A percentile compares a stretch with the other conserved stretches of the same genome.
phyloP scores from a whole-genome alignment of 2,888 invertebrate genomes.

The Melipona beecheii region DNA sequence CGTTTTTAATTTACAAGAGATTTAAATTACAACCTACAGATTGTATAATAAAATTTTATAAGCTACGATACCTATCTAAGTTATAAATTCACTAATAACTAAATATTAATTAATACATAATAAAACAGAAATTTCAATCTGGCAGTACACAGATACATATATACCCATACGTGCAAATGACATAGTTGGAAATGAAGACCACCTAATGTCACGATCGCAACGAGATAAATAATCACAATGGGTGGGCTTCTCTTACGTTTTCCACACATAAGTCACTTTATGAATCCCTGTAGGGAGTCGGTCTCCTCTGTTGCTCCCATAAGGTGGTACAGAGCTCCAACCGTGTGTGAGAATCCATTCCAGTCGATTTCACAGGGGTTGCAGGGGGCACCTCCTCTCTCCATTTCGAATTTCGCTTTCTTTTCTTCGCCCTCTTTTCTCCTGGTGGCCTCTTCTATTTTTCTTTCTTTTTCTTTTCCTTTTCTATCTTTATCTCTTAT shows the following conservation, averaged over 20 bases:
- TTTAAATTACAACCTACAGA: too few species aligned
- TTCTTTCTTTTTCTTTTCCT: slow-evolving; percentile 5
- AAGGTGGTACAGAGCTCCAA: slow-evolving; percentile 81
- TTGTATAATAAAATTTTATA: too few species aligned
- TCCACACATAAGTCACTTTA: slow-evolving; percentile 52
- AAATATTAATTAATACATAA: background rate
- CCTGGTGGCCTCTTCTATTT: slow-evolving; percentile 6
- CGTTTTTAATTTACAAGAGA: too few species aligned
- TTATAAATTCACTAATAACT: too few species aligned
- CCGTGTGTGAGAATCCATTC: slow-evolving; percentile 83
- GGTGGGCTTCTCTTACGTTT: slow-evolving; percentile 73
- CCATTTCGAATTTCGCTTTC: slow-evolving; percentile 38
- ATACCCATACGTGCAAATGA: slow-evolving; percentile 13
- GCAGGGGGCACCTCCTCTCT: slow-evolving; percentile 47
- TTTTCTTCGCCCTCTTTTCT: slow-evolving; percentile 23
- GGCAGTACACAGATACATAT: background rate
- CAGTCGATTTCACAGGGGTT: slow-evolving; percentile 79
- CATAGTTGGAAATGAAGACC: slow-evolving; percentile 61
- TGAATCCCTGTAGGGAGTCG: slow-evolving; percentile 65
- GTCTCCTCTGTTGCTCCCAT: slow-evolving; percentile 71
- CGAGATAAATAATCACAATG: slow-evolving; percentile 78
- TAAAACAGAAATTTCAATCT: slow-evolving; percentile 2
- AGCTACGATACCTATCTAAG: too few species aligned
- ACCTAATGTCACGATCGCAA: slow-evolving; percentile 73
- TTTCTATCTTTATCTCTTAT: slow-evolving; percentile 8